Conservation (phyloP, 92 coral and sea anemone species). For the Phymanthus crucifer region DNA sequence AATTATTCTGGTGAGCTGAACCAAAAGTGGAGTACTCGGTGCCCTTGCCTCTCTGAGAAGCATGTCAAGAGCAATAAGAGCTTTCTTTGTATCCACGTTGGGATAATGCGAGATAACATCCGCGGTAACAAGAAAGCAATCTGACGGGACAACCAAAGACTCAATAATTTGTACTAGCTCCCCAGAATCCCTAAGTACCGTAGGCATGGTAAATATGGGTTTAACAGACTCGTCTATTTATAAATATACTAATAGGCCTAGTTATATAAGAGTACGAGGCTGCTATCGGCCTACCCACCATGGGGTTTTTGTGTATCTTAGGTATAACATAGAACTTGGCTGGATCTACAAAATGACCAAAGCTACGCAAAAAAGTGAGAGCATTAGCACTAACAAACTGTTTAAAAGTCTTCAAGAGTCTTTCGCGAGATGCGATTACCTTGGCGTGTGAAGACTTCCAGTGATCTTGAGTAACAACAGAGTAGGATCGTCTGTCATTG, state of each 20-base stretch:
- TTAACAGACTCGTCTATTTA: too few species aligned
- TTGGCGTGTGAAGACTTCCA: neutral
- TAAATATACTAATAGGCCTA: too few species aligned
- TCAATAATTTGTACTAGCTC: too few species aligned
- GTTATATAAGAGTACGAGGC: too few species aligned
- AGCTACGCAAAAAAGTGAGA: neutral
- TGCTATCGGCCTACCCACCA: too few species aligned
- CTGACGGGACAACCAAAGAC: too few species aligned
- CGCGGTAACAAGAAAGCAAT: too few species aligned
- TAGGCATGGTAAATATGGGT: too few species aligned
- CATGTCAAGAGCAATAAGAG: constrained; percentile 41
- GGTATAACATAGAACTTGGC: neutral
- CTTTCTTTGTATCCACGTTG: too few species aligned
- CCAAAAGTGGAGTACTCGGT: constrained; percentile 45
- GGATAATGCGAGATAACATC: too few species aligned
- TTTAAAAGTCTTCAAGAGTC: neutral
- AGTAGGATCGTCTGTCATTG: neutral
- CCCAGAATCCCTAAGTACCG: too few species aligned
- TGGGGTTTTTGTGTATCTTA: neutral
- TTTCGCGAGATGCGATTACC: constrained; percentile 11
- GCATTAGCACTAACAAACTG: neutral
- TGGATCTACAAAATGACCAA: neutral
- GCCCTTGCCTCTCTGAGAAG: constrained; percentile 45
- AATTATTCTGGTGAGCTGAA: constrained; percentile 51
- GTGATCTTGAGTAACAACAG: neutral